Conservation (phyloP, 2,113 vertebrate genomes). For the Eulemur rufifrons region DNA sequence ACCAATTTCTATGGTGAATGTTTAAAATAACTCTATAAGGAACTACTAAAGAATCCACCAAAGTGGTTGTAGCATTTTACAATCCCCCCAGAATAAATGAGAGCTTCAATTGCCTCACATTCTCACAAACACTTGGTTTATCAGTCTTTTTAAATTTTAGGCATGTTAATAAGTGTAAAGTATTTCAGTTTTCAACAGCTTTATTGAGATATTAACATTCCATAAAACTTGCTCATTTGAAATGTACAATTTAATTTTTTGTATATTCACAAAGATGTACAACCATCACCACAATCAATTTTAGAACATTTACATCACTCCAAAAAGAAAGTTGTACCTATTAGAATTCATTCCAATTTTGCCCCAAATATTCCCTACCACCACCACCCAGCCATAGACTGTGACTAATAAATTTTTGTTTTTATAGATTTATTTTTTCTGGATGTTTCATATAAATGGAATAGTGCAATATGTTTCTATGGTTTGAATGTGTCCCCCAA, state of each 20-base stretch:
- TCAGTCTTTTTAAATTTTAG: background rate
- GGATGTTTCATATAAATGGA: background rate
- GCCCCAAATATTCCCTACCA: no score
- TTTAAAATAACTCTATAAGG: background rate
- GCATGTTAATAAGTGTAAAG: background rate
- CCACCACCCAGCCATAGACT: background rate
- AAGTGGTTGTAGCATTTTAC: background rate
- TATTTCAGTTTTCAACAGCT: background rate
- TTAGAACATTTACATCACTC: background rate
- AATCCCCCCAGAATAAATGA: background rate
- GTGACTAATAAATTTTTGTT: background rate
- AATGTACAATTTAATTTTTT: background rate
- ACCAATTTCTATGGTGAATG: background rate
- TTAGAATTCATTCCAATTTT: background rate
- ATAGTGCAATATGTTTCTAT: background rate
- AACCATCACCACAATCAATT: background rate
- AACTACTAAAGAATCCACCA: background rate
- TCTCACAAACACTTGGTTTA: background rate
- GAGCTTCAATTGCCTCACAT: background rate
- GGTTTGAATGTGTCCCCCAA: background rate
- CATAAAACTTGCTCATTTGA: background rate
- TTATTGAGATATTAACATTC: background rate
- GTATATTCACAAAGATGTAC: background rate
- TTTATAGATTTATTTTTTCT: background rate
- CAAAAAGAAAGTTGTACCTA: background rate